phyloP scores from a whole-genome alignment of 2,888 invertebrate genomes.

The Malachius bipustulatus region DNA sequence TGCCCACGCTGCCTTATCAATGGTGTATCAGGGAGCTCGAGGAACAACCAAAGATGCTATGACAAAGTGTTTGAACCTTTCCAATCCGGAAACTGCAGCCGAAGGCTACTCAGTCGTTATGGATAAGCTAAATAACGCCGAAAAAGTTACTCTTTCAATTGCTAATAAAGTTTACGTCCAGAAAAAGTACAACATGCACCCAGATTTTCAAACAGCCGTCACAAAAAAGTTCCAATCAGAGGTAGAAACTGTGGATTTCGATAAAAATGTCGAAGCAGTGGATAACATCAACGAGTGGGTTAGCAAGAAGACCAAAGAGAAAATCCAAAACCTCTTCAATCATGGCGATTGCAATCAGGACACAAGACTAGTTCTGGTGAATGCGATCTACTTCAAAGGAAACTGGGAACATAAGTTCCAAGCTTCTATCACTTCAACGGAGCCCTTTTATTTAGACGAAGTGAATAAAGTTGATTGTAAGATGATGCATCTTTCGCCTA shows the following conservation, averaged over 20 bases:
- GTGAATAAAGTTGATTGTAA: conserved; percentile 44
- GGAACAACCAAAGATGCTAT: conserved; percentile 23
- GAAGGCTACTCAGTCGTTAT: conserved; percentile 16
- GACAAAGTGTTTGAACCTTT: conserved; percentile 16
- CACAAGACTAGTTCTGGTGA: too few relatives aligned
- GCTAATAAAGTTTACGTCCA: conserved; percentile 51
- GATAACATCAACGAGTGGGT: conserved; percentile 63
- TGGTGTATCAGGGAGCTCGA: conserved; percentile 26
- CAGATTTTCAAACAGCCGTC: conserved; percentile 37
- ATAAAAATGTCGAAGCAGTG: conserved; percentile 36
- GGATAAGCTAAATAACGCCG: conserved; percentile 19
- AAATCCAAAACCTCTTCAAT: conserved; percentile 58
- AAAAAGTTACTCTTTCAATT: conserved; percentile 45
- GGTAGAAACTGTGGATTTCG: conserved; percentile 49
- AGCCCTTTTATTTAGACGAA: conserved; percentile 48
- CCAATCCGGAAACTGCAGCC: conserved; percentile 12
- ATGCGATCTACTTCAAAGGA: too few relatives aligned
- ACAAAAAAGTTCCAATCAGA: conserved; percentile 47
- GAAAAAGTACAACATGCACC: not conserved
- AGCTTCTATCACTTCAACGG: conserved; percentile 39
- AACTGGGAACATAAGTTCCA: conserved; percentile 55
- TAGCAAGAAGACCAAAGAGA: conserved; percentile 57
- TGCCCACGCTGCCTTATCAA: conserved; percentile 25
- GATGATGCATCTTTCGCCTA: conserved; percentile 52
- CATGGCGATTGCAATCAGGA: conserved; percentile 74